Percentiles rank a stretch among this genome's conserved stretches.
These are phyloP conservation scores for Carlito syrichta DNA, from an alignment of 2,113 vertebrate species.

Conservation along the genomic window DNA sequence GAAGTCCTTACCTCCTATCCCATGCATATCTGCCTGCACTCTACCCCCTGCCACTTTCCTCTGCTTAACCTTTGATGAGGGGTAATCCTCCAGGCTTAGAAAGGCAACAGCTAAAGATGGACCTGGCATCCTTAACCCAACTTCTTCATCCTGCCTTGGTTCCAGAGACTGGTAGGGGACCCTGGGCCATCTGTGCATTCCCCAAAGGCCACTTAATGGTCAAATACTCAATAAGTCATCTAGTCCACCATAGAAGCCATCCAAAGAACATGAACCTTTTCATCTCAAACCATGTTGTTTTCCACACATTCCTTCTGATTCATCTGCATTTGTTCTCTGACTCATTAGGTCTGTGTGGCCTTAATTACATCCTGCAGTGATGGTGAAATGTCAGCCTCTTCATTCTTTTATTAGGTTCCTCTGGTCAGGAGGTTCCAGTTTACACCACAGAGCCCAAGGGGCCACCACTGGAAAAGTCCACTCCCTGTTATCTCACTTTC, in stretches of 20 bases:
- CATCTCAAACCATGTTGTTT: constrained; percentile 30
- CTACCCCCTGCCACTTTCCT: neutral
- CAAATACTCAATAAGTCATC: neutral
- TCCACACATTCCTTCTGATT: constrained; percentile 51
- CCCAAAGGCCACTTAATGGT: neutral
- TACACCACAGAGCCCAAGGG: neutral
- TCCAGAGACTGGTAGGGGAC: neutral
- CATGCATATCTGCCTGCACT: neutral
- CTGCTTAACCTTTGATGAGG: neutral
- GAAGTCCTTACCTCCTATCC: neutral
- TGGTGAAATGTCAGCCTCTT: constrained; percentile 52
- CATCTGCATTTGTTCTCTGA: constrained; percentile 61
- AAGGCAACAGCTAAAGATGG: neutral
- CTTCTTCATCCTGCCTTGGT: neutral
- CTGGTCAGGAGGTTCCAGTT: neutral
- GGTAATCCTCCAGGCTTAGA: neutral
- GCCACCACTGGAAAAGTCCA: neutral
- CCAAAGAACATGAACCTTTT: constrained; percentile 14
- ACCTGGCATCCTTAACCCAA: neutral
- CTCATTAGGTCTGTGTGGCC: constrained; percentile 51
- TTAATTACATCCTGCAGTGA: constrained; percentile 29
- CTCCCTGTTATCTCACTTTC: neutral
- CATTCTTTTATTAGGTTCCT: constrained; percentile 37
- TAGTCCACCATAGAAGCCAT: neutral
- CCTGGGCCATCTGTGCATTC: neutral